Percentiles rank a stretch among this genome's conserved stretches.
Evolutionary conservation across 2,113 vertebrate species (phyloP).

Genomic region (Lepus europaeus): DNA sequence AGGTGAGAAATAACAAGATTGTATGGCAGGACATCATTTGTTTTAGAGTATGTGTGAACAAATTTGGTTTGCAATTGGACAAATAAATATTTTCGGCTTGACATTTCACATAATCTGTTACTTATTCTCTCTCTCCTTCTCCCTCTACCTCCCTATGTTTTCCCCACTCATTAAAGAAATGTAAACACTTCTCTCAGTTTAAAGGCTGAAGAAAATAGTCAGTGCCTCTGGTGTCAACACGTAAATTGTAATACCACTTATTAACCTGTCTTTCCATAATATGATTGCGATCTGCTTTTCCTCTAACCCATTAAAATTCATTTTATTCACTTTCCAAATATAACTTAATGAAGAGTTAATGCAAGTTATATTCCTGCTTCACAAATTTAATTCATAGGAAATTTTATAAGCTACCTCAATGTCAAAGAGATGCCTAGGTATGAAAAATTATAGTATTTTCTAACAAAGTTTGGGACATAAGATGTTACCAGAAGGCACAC

Average conservation of each 20-base stretch:
- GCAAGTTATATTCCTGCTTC: background rate
- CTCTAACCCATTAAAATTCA: background rate
- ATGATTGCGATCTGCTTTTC: background rate
- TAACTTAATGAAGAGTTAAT: background rate
- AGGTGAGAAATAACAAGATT: conserved; percentile 21
- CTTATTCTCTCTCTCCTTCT: background rate
- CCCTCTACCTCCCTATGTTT: background rate
- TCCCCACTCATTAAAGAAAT: background rate
- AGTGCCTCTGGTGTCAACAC: background rate
- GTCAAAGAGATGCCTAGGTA: background rate
- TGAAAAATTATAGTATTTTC: conserved; percentile 11
- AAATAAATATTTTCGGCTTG: background rate
- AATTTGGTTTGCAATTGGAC: background rate
- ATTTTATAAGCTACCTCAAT: background rate
- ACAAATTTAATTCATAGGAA: conserved; percentile 38
- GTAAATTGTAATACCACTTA: conserved; percentile 10
- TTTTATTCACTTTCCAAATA: background rate
- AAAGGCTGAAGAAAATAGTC: background rate
- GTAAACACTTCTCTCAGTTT: background rate
- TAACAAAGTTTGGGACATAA: conserved; percentile 11
- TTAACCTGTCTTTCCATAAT: background rate
- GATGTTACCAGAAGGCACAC: background rate
- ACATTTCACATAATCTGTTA: background rate
- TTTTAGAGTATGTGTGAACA: background rate
- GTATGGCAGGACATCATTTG: background rate